Evolutionary conservation across 1,140 invertebrate genomes (phyloP), one percentile per base, ranked within the genome.

Genomic region (Drosophila orosa): DNA sequence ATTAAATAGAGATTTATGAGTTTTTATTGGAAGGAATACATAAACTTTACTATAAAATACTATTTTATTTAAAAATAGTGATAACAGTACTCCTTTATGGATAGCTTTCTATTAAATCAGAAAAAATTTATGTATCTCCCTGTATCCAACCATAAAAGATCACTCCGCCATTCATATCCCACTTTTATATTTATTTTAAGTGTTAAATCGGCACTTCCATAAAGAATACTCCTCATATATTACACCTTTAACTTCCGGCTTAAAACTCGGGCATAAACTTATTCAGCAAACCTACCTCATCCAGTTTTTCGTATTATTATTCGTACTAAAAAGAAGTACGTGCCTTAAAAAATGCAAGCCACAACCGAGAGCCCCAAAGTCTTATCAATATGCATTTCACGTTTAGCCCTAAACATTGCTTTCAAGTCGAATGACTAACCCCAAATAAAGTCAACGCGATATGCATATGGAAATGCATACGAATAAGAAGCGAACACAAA

Each of bases 351-450:
- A 71, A 55, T 71, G 81, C 81, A 85, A 61, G 56, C 73, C 40
- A 35, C 35, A 42, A 19, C 47, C 19, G 2, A 35, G 10, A n/a
- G n/a, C n/a, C n/a, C 4, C 13, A n/a, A 1, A 13, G 17, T 58
- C 67, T 62, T 74, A 81, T 81, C 78, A 63, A 62, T 86, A 86
- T 86, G 82, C 82, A 86, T 27, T 81, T 45, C 81, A 78, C 82
- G 78, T 86, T 54, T 24, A 39, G 69, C 42, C 44, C 62, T 31
- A 71, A 79, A 80, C 80, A 83, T 60, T 5, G 35, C 39, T 62
- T 24, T 74, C 33, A 22, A 74, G 69, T 56, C 50, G 59, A 33
- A 45, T 74, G 60, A 54, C 67, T 69, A 71, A 57, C 15, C 63
- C 40, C 33, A 67, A 71, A 68, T 68, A 13, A 62, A 60, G 57